Evolutionary conservation across 2,113 vertebrate genomes (phyloP).

Genomic region (Natator depressus): DNA sequence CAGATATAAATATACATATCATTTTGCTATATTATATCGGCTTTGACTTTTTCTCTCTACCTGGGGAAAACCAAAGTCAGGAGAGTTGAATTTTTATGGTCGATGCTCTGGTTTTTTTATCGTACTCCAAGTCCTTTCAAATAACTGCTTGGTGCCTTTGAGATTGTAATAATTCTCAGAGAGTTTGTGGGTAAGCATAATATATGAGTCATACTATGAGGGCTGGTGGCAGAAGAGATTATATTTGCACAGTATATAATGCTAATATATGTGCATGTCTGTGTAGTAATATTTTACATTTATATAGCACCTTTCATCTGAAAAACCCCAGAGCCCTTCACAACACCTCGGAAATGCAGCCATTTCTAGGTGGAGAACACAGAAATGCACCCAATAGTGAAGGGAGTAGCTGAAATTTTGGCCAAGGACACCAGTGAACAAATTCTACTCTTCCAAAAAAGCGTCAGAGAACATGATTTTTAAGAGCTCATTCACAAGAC

Average conservation of each 20-base stretch:
- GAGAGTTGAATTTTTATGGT: neutral
- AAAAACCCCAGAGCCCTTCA: neutral
- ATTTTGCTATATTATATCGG: neutral
- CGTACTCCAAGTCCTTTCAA: neutral
- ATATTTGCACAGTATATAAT: neutral
- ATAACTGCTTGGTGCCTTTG: neutral
- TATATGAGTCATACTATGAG: neutral
- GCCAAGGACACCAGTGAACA: neutral
- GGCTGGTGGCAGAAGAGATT: neutral
- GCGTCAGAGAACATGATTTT: neutral
- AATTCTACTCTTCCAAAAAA: neutral
- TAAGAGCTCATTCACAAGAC: neutral
- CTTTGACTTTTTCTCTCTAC: neutral
- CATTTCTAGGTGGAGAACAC: neutral
- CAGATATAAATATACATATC: neutral
- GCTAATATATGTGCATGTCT: constrained; percentile 8
- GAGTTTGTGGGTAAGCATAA: neutral
- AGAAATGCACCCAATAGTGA: neutral
- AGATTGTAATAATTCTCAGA: neutral
- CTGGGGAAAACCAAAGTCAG: neutral
- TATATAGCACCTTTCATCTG: neutral
- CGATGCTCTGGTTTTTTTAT: neutral
- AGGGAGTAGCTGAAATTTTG: neutral
- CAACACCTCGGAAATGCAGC: neutral
- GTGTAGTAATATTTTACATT: neutral